Evolutionary conservation across 1,140 invertebrate genomes (phyloP), one percentile per base, ranked within the genome.

Genomic region (Ooceraea biroi): DNA sequence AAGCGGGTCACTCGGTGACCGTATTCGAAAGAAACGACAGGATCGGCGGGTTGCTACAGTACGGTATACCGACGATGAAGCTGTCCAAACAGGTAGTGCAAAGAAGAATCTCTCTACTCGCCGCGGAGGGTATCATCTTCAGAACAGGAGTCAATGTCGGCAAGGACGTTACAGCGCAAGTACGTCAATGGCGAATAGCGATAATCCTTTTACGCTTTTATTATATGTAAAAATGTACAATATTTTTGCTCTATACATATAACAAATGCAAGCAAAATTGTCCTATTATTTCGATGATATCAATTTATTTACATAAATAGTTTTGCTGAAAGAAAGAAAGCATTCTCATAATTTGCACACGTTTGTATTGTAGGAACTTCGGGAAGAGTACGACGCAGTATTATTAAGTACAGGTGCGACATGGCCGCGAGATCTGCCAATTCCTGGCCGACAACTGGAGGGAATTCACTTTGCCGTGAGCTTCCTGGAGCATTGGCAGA

Each of bases 1-100:
- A 99, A 95, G 97, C 97, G 88, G 95, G 94, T 41, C 98, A 99
- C 94, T 95, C 94, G 14, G 98, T 99, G 0, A 99, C 98, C 1
- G 98, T 99, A 27, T 99, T 97, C 94, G 99, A 99, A 93, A 95
- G 99, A 74, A 99, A 99, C 94, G 98, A 99, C 94, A 96, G 98
- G 22, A 95, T 98, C 48, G 99, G 99, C 77, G 99, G 99, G 0
- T 95, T 99, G 5, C 95, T 99, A 11, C 98, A 99, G 91, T 99
- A 99, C 94, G 99, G 99, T 68, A 99, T 99, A 91, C 99, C 99
- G 44, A 98, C 98, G 0, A 99, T 99, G 98, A 99, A 99, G 94
- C 95, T 99, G 0, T 97, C 97, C 82, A 99, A 99, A 94, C 96
- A 97, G 85, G 97, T 99, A 77, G 98, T 99, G 1, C 97, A 98